Base-by-base conservation (phyloP, 2,888 invertebrate genomes). In the Apotomis turbidana region DNA sequence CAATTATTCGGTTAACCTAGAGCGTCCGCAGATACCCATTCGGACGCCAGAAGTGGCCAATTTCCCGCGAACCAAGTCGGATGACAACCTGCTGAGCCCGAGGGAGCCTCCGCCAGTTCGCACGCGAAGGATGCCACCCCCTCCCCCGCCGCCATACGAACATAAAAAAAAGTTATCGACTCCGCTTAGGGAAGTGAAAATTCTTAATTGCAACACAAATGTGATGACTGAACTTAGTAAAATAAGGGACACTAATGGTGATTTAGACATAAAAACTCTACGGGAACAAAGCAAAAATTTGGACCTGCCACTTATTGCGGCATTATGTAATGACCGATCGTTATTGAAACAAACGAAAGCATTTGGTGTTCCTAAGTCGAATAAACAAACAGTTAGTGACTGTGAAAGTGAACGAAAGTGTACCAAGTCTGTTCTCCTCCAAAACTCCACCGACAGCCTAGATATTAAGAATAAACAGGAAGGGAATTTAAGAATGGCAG, bases 291-390 rank as follows among this genome's bases (percentile, higher is more conserved):
- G 97, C 90, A 96, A 96, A 85, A 97, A 97, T 86, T 94, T 98
- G 83, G 98, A 98, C 90, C 94, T 98, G 87, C 98, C 98, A 27
- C 94, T 99, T 74, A 98, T 98, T 84, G 97, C 98, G 74, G 98
- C 98, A 12, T 94, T 98, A 79, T 98, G 98, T 93, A 98, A 98
- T 87, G 98, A 98, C 89, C 95, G 97, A 73, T 97, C 97, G 74
- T 94, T 98, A 82, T 93, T 97, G 73, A 97, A 97, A 89, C 97
- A 97, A 90, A 97, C 97, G 66, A 97, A 97, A 88, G 97, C 97
- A 36, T 97, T 97, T 85, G 97, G 96, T 76, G 95, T 96, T 94
- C 96, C 97, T 68, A 96, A 96, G 87, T 95, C 85, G 80, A 83
- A 76, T 77, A 91, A 88, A 83, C 88, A 88, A 77, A 83, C 87